These are phyloP conservation scores for Apis dorsata DNA, from an alignment of 1,140 invertebrate genomes.

Conservation along the genomic window DNA sequence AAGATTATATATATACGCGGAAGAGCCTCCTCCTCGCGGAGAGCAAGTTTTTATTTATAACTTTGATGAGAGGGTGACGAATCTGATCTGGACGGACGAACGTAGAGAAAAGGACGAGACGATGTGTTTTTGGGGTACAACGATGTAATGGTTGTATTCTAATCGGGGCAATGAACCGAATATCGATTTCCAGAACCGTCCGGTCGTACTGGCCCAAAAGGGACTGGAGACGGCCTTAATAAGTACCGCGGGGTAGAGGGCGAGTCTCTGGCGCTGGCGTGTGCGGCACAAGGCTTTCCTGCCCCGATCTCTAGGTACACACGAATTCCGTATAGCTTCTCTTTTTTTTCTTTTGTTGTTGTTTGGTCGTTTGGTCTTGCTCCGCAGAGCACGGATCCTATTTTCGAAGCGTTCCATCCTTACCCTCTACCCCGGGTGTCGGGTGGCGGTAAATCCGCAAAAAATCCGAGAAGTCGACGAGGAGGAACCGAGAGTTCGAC, in stretches of 20 bases:
- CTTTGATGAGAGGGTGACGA: background rate
- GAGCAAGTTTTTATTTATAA: background rate
- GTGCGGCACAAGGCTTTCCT: conserved; percentile 85
- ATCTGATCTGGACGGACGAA: background rate
- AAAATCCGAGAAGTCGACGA: conserved; percentile 42
- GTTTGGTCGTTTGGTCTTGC: conserved; percentile 51
- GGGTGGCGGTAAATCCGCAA: conserved; percentile 63
- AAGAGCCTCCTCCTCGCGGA: conserved; percentile 5
- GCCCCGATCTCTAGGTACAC: conserved; percentile 78
- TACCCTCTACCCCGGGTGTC: conserved; percentile 69
- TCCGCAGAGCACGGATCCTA: conserved; percentile 60
- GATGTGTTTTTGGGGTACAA: background rate
- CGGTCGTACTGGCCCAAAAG: conserved; percentile 83
- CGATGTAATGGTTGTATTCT: background rate
- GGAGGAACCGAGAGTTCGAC: background rate
- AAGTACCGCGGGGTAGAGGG: conserved; percentile 71
- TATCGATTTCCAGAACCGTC: conserved; percentile 81
- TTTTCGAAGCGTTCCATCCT: conserved; percentile 64
- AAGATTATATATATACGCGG: background rate
- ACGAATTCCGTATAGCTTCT: conserved; percentile 56
- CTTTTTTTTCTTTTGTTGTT: conserved; percentile 50
- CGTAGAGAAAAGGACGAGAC: conserved; percentile 23
- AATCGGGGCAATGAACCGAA: conserved; percentile 47
- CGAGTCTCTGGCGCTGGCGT: conserved; percentile 81
- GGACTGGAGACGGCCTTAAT: conserved; percentile 77